Evolutionary conservation across 2,797 vertebrate genomes (phyloP).

Genomic region (Neosilurus mollespiculum): DNA sequence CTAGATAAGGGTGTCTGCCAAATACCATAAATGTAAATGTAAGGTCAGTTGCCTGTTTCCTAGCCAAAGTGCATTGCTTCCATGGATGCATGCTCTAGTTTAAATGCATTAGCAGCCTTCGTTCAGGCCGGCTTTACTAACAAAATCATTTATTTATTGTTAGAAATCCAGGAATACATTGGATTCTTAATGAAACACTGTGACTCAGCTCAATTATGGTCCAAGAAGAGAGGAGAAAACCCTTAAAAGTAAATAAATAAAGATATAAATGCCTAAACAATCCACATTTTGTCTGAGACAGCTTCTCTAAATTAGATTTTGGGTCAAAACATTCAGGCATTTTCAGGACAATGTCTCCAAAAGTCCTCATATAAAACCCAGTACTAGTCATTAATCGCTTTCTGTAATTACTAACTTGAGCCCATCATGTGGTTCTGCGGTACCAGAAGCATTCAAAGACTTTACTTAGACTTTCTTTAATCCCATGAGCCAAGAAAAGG

Average conservation of each 20-base stretch:
- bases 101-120: not conserved
- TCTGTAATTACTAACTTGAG: conserved; percentile 17
- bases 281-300: conserved; percentile 9
- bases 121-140: not conserved
- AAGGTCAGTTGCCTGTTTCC: not conserved
- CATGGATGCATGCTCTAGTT: not conserved
- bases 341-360: conserved; percentile 24
- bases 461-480: not conserved
- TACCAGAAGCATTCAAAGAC: conserved; percentile 4
- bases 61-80: not conserved
- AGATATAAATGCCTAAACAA: not conserved
- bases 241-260: not conserved
- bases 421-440: not conserved
- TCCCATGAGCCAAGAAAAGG: not conserved
- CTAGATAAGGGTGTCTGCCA: no score
- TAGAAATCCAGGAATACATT: conserved; percentile 21
- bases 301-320: conserved; percentile 22
- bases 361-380: conserved; percentile 8
- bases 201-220: conserved; percentile 5
- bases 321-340: not conserved
- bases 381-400: not conserved
- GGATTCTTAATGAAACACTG: not conserved
- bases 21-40: no score
- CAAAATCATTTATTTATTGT: conserved; percentile 1
- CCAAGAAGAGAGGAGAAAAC: not conserved